These are phyloP conservation scores for Harpalus rubripes DNA, from an alignment of 2,888 invertebrate genomes.

Conservation along the genomic window DNA sequence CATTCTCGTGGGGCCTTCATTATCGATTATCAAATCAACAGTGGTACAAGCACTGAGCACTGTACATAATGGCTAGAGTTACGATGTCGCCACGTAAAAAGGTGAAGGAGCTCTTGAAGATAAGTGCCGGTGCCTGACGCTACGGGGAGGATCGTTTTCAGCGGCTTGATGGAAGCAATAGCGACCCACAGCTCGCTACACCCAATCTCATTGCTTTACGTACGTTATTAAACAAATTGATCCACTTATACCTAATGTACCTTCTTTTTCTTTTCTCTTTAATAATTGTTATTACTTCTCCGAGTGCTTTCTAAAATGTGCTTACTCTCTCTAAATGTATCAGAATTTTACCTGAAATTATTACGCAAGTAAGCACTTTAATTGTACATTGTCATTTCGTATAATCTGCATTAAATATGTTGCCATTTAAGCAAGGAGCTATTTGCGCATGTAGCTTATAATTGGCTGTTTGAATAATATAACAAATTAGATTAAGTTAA, in stretches of 20 bases:
- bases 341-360: neutral
- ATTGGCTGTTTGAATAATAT: too few species aligned
- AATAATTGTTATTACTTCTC: conserved; percentile 8
- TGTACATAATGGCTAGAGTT: conserved; percentile 65
- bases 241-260: conserved; percentile 31
- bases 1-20: conserved; percentile 51
- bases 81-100: conserved; percentile 60
- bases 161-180: neutral
- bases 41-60: conserved; percentile 59
- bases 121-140: conserved; percentile 56
- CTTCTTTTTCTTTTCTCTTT: conserved; percentile 27
- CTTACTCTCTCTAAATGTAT: neutral
- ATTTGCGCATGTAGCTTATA: too few species aligned
- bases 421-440: too few species aligned
- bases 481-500: too few species aligned
- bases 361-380: neutral
- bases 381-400: neutral
- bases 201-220: conserved; percentile 22
- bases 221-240: conserved; percentile 37
- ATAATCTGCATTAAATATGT: too few species aligned
- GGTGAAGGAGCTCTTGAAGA: conserved; percentile 61
- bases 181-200: neutral
- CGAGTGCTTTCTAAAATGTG: conserved; percentile 2
- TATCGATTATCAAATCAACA: conserved; percentile 65
- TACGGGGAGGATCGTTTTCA: conserved; percentile 55